A percentile compares a stretch with the other conserved stretches of the same genome.
Conservation (phyloP, 2,113 vertebrate genomes). For the Cottus gobio region DNA sequence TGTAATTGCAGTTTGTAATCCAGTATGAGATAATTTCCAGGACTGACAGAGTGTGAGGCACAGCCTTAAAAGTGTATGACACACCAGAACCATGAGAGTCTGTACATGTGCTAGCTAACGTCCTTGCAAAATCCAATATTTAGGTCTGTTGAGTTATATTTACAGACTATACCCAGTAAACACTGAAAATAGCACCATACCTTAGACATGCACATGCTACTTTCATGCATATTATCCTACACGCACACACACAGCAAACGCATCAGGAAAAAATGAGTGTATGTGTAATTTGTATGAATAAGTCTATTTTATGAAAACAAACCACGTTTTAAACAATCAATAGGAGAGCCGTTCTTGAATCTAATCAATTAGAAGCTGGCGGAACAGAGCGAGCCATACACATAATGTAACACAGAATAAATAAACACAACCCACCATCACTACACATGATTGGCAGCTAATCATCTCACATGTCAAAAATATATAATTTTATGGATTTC, state of each 20-base stretch:
- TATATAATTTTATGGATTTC: conserved; percentile 9
- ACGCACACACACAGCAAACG: not conserved
- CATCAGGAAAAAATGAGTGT: not conserved
- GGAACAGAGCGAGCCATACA: not conserved
- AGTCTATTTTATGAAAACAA: conserved; percentile 20
- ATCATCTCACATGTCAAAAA: conserved; percentile 33
- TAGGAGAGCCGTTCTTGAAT: conserved; percentile 8
- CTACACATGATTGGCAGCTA: conserved; percentile 34
- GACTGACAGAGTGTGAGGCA: conserved; percentile 30
- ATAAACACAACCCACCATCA: conserved; percentile 13
- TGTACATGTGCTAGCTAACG: conserved; percentile 25
- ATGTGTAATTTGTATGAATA: conserved; percentile 5
- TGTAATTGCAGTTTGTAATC: conserved; percentile 48
- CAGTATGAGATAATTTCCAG: conserved; percentile 26
- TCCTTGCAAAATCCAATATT: conserved; percentile 3
- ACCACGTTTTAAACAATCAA: conserved; percentile 17
- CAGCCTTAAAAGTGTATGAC: conserved; percentile 34
- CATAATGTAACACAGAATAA: conserved; percentile 11
- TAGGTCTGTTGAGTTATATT: not conserved
- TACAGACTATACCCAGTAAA: not conserved
- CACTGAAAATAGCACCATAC: not conserved
- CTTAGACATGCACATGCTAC: not conserved
- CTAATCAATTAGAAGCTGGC: conserved; percentile 24
- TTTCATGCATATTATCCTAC: conserved; percentile 15
- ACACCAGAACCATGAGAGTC: conserved; percentile 45